Evolutionary conservation across 2,113 vertebrate species (phyloP).

Genomic region (Anolis carolinensis): DNA sequence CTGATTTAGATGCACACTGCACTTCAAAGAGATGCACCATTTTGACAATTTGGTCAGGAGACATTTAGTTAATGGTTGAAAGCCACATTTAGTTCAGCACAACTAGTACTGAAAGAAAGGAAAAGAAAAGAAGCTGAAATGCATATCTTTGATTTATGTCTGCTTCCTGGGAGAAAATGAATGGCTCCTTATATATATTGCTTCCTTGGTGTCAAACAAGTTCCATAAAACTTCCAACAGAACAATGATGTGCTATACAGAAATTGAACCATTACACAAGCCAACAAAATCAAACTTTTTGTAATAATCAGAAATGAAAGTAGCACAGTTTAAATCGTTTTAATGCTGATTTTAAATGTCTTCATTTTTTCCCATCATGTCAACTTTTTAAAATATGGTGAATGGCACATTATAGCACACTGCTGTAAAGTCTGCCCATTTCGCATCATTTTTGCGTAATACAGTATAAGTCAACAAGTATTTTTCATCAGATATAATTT

Average conservation of each 20-base stretch:
- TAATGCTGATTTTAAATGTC: no score
- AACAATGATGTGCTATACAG: not conserved
- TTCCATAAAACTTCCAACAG: not conserved
- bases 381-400: no score
- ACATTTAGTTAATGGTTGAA: not conserved
- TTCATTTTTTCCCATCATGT: no score
- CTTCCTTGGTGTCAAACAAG: conserved; percentile 2
- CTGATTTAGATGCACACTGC: conserved; percentile 12
- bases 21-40: conserved; percentile 2
- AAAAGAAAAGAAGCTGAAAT: not conserved
- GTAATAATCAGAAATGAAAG: no score
- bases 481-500: no score
- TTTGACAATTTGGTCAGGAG: not conserved
- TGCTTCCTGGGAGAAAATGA: not conserved
- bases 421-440: no score
- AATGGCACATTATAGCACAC: no score
- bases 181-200: not conserved
- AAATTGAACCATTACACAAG: no score
- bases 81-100: conserved; percentile 9
- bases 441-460: no score
- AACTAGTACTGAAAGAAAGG: not conserved
- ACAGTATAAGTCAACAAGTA: no score
- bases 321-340: no score
- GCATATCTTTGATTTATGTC: not conserved
- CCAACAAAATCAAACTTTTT: no score